Conservation (phyloP, 2,797 vertebrate genomes). For the Fundulus diaphanus region DNA sequence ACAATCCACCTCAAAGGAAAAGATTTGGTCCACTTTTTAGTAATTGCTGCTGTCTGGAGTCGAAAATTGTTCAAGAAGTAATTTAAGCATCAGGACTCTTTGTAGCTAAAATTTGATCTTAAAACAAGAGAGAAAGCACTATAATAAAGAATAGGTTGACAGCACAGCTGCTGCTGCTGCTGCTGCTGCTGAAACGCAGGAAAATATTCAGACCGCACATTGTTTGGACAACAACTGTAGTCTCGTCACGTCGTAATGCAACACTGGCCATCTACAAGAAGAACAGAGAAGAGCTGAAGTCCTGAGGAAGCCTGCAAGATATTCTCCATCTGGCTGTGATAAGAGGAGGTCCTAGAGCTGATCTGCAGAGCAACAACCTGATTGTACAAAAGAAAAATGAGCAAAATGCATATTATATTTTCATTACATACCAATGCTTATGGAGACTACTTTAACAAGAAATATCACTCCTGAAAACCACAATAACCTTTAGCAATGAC, state of each 20-base stretch:
- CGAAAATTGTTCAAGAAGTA: conserved; percentile 14
- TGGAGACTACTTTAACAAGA: too few species aligned
- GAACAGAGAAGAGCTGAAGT: too few species aligned
- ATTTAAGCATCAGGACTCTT: conserved; percentile 9
- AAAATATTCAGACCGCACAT: neutral
- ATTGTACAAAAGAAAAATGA: too few species aligned
- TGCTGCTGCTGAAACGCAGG: neutral
- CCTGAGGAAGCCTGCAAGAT: neutral
- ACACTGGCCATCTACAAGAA: too few species aligned
- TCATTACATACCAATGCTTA: too few species aligned
- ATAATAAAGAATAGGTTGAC: neutral
- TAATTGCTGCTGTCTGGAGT: conserved; percentile 43
- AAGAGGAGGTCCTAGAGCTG: too few species aligned
- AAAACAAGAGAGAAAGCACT: neutral
- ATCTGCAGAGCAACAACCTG: too few species aligned
- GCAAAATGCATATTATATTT: too few species aligned
- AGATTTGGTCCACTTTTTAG: conserved; percentile 26
- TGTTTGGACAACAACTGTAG: too few species aligned
- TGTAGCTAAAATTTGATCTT: neutral
- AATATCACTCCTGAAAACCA: too few species aligned
- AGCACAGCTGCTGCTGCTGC: neutral
- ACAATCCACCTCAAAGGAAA: conserved; percentile 34
- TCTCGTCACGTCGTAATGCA: neutral
- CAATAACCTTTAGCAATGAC: too few species aligned
- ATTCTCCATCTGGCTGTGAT: too few species aligned